Conservation (phyloP, 2,113 vertebrate species). For the Psophia crepitans region DNA sequence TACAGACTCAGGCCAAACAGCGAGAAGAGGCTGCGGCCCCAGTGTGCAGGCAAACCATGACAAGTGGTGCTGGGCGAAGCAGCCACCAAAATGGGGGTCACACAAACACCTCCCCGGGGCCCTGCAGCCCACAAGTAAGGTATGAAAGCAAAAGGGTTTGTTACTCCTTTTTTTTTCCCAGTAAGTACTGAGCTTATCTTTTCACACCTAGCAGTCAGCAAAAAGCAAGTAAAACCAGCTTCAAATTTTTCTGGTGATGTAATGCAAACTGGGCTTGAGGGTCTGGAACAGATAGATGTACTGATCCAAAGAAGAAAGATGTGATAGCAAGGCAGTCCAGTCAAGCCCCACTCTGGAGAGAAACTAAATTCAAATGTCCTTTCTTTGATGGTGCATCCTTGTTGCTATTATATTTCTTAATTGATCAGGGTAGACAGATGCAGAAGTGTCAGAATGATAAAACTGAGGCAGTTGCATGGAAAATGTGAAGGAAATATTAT, state of each 20-base stretch:
- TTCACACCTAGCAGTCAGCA: background rate
- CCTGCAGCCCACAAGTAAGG: background rate
- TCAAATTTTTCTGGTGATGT: background rate
- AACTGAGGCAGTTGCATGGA: background rate
- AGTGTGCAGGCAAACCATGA: background rate
- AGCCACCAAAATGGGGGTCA: background rate
- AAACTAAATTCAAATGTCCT: background rate
- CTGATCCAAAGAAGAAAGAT: background rate
- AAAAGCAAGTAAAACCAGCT: background rate
- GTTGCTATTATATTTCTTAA: background rate
- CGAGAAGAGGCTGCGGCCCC: accelerated
- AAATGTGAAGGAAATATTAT: background rate
- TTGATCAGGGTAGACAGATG: background rate
- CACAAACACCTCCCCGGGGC: background rate
- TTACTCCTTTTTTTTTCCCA: background rate
- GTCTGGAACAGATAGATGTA: background rate
- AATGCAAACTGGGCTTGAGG: background rate
- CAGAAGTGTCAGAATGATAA: background rate
- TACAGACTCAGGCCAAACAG: background rate
- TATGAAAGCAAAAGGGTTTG: background rate
- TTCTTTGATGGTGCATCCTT: background rate
- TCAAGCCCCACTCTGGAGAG: background rate
- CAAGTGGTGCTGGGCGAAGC: background rate
- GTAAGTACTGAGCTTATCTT: background rate
- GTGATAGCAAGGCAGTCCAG: background rate